A percentile compares a stretch with the other conserved stretches of the same genome.
Evolutionary conservation across 53 echinoderm and acorn worm genomes (phyloP).

Genomic region (Echinarachnius parma): DNA sequence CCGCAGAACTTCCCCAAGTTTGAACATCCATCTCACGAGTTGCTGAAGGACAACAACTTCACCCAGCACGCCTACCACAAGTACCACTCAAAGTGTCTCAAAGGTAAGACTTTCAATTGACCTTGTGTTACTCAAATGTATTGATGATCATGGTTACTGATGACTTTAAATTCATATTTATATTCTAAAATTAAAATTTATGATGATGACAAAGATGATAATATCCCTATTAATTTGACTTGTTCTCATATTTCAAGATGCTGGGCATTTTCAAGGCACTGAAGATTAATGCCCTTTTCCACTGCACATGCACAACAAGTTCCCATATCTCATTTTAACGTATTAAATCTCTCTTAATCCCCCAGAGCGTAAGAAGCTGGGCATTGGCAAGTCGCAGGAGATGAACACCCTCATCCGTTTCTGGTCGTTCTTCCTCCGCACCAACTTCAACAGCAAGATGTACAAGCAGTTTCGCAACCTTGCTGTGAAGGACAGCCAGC

Average conservation of each 20-base stretch:
- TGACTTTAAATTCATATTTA: too few species aligned
- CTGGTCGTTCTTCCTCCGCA: conserved; percentile 99
- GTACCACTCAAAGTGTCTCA: conserved; percentile 99
- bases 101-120: conserved; percentile 89
- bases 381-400: conserved; percentile 99
- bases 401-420: conserved; percentile 99
- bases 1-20: conserved; percentile 96
- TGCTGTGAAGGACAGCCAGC: conserved; percentile 81
- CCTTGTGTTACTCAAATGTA: too few species aligned
- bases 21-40: conserved; percentile 99
- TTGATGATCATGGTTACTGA: too few species aligned
- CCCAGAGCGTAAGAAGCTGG: conserved; percentile 97
- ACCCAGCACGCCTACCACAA: conserved; percentile 99
- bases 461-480: conserved; percentile 93
- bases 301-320: too few species aligned
- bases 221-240: too few species aligned
- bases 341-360: not conserved
- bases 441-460: conserved; percentile 99
- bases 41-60: conserved; percentile 98
- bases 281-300: too few species aligned
- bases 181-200: too few species aligned
- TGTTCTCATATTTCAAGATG: too few species aligned
- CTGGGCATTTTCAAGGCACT: too few species aligned
- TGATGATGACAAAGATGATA: too few species aligned
- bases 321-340: not conserved